A percentile compares a stretch with the other conserved stretches of the same genome.
phyloP scores from a whole-genome alignment of 2,797 vertebrate genomes.

The Pseudocheirus occidentalis region DNA sequence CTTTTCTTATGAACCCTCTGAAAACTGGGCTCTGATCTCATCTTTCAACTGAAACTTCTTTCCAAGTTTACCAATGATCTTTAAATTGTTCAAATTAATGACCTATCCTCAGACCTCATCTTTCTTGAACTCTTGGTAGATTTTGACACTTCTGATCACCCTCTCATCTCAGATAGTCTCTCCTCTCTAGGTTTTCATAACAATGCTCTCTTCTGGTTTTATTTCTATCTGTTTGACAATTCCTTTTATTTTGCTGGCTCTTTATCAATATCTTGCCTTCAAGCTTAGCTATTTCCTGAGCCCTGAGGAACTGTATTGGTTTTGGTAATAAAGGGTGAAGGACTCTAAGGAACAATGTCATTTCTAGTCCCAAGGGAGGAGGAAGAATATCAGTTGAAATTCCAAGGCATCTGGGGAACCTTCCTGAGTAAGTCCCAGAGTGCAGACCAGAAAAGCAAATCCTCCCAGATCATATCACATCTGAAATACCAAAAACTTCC shows the following conservation, averaged over 20 bases:
- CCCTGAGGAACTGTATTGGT: neutral
- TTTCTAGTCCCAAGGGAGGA: too few relatives aligned
- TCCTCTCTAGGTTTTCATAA: neutral
- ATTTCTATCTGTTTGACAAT: neutral
- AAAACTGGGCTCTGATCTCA: neutral
- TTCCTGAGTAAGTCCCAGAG: neutral
- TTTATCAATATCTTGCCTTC: neutral
- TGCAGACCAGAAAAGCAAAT: neutral
- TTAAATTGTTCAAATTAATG: neutral
- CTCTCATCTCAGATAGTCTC: neutral
- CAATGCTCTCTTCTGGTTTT: neutral
- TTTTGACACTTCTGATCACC: neutral
- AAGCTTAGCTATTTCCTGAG: neutral
- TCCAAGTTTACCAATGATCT: neutral
- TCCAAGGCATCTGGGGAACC: neutral
- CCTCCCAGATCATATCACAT: neutral
- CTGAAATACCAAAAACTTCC: neutral
- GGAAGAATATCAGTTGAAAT: neutral
- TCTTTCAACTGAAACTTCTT: neutral
- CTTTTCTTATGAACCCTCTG: neutral
- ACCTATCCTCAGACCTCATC: neutral
- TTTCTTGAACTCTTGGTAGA: neutral
- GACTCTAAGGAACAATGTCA: too few relatives aligned
- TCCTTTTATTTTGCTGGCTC: neutral
- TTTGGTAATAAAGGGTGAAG: too few relatives aligned